These are phyloP conservation scores for Scortum barcoo DNA, from an alignment of 2,113 vertebrate genomes.

Conservation along the genomic window DNA sequence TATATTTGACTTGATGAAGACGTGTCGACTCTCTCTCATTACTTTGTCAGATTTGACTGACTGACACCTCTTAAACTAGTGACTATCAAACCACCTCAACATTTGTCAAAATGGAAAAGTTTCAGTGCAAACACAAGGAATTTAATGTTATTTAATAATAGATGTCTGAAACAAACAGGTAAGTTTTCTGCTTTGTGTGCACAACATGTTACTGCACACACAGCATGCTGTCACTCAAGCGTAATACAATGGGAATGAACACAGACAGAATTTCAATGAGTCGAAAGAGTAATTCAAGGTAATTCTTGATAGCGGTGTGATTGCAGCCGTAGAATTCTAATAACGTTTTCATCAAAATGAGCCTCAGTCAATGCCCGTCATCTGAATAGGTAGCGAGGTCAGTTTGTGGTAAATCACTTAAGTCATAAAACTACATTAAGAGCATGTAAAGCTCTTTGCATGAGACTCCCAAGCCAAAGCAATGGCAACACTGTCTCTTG, in stretches of 20 bases:
- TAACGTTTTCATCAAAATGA: neutral
- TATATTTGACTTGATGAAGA: neutral
- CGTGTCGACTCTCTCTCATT: neutral
- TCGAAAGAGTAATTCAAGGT: neutral
- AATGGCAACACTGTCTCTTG: constrained; percentile 3
- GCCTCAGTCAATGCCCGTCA: neutral
- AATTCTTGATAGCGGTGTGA: neutral
- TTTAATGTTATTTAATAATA: neutral
- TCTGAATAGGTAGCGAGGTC: constrained; percentile 10
- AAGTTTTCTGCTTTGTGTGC: neutral
- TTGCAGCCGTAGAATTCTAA: neutral
- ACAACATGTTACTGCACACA: constrained; percentile 1
- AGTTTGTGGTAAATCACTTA: neutral
- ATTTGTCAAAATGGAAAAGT: neutral
- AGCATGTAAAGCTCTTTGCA: neutral
- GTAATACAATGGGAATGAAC: neutral
- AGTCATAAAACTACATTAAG: neutral
- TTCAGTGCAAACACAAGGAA: neutral
- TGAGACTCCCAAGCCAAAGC: neutral
- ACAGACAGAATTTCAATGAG: neutral
- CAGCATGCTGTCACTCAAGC: neutral
- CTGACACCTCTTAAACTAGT: neutral
- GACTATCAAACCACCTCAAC: neutral
- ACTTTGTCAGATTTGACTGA: neutral
- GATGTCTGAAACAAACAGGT: neutral